A percentile compares a stretch with the other conserved stretches of the same genome.
These are phyloP conservation scores for Osedax fenrisi DNA, from an alignment of 2,888 invertebrate species.

Conservation along the genomic window DNA sequence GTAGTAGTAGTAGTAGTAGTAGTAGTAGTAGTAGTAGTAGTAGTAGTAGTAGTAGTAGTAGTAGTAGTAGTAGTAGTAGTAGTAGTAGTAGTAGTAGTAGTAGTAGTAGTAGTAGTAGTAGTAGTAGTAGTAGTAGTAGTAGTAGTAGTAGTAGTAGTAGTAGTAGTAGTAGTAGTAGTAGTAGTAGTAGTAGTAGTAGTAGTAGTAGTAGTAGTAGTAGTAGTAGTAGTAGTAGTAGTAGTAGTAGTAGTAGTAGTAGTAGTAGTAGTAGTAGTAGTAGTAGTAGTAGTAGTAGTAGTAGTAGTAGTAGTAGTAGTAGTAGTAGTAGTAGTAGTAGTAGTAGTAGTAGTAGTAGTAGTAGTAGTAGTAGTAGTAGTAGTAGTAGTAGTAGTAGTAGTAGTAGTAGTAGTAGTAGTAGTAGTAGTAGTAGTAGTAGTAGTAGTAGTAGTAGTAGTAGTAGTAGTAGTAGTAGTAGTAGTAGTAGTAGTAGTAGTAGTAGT, in stretches of 20 bases:
- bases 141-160: not conserved
- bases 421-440: not conserved
- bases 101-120: not conserved
- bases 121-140: constrained; percentile 1
- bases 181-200: not conserved
- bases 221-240: not conserved
- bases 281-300: not conserved
- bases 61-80: not conserved
- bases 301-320: not conserved
- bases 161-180: not conserved
- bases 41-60: not conserved
- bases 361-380: not conserved
- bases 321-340: constrained; percentile 1
- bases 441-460: not conserved
- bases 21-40: not conserved
- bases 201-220: not conserved
- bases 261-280: constrained; percentile 7
- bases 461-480: not conserved
- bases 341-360: not conserved
- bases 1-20: not conserved
- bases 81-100: not conserved
- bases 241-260: constrained; percentile 3
- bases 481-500: not conserved
- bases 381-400: not conserved
- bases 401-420: not conserved